Base-by-base conservation (phyloP, 2,888 invertebrate species). In the Xestia xanthographa region DNA sequence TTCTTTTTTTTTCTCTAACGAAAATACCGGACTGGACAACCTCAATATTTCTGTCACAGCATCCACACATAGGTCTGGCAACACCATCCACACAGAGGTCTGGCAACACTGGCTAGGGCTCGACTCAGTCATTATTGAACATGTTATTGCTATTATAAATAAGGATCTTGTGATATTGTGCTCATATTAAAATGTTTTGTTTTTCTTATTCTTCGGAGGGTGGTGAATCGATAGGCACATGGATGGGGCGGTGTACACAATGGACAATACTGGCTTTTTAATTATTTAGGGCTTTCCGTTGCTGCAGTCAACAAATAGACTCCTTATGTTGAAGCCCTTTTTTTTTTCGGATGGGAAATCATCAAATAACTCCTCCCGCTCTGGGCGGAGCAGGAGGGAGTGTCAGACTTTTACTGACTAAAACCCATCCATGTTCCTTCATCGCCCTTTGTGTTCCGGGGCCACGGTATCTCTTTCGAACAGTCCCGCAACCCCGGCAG, bases 81-180 rank as follows among this genome's bases (percentile, higher is more conserved):
- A 82, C 26, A 58, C 26, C 22, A 84, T 12, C 45, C 43, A 45
- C 72, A 11, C 58, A 56, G 68, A 75, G 90, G 68, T 87, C 93
- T 75, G 22, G 14, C 14, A 82, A 82, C 26, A 63, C 80, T 92
- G 94, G 95, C 82, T 87, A 86, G 81, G 85, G 88, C 88, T 86
- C 86, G 92, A 89, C 91, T 92, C 91, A 90, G 95, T 96, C 95
- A 95, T 95, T 95, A 95, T 95, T 95, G 94, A 95, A 92, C 92
- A 92, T 93, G 94, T 95, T 95, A 95, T 95, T 95, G 94, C 94
- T 91, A 92, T 93, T 95, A 95, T 95, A 95, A 95, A 96, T 95
- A 95, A 95, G 91, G 91, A 91, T 92, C 92, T 92, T 90, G 90
- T 93, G 93, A 92, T 94, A 94, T 94, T 94, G 95, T 92, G 93